Base-by-base conservation (phyloP, 2,113 vertebrate species). In the Neotoma lepida region DNA sequence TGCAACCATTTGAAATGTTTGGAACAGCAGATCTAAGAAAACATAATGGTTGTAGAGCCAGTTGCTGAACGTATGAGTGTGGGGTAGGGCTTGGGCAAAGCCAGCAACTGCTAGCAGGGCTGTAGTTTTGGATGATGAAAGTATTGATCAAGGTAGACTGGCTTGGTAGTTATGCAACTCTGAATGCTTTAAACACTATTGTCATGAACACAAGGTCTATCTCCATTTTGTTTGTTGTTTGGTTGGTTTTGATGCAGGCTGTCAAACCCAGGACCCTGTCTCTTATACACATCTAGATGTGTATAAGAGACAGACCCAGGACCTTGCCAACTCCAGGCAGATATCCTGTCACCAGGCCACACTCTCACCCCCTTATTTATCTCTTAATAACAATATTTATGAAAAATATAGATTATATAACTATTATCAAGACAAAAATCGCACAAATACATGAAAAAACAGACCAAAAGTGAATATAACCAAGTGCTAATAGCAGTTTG, bases 391-490 rank as follows among this genome's bases (percentile, higher is more conserved):
- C 0, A 56, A 28, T 76, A 12, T 54, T 63, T 78, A 87, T 49
- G n/a, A 70, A 86, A 89, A 93, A 90, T 51, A 66, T 30, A 77
- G 28, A 56, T 68, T 78, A 33, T 82, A 4, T 61, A 93, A 80
- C 54, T 58, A 1, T 91, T 92, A 58, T 51, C 61, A 91, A 93
- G 66, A n/a, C 46, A 66, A 61, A 92, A 93, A 13, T 51, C 73
- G 64, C n/a, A 77, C 6, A 66, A 56, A 81, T 46, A 51, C 13
- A 54, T 15, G 18, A 51, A 44, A 82, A 89, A 56, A 61, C n/a
- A 92, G 73, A 51, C 44, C 35, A 46, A 85, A 85, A 89, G 17
- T 88, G 70, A 95, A 64, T 58, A 77, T 17, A 66, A 74, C 24
- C n/a, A 80, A 87, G 87, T 58, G 14, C 56, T n/a, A 71, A 61